These are phyloP conservation scores for Podocnemis expansa DNA, from an alignment of 2,113 vertebrate genomes.

Conservation along the genomic window DNA sequence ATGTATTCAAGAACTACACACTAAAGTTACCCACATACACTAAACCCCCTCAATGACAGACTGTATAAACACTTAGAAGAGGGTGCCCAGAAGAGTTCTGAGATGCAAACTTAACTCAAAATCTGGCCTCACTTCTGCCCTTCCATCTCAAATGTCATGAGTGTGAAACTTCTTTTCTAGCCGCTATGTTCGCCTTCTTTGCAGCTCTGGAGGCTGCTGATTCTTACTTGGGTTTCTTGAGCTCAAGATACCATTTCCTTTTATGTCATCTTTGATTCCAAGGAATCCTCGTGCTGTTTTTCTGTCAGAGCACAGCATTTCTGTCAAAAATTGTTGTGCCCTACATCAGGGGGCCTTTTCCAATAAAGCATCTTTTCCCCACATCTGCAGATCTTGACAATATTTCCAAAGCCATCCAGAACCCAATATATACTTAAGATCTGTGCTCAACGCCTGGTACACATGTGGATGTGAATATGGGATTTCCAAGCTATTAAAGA, in stretches of 20 bases:
- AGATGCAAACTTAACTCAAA: neutral
- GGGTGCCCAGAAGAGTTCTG: neutral
- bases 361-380: neutral
- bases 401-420: conserved; percentile 27
- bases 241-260: neutral
- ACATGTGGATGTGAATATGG: neutral
- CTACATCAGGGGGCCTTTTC: neutral
- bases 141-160: neutral
- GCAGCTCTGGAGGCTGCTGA: neutral
- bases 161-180: neutral
- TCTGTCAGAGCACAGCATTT: neutral
- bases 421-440: neutral
- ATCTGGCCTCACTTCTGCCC: neutral
- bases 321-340: neutral
- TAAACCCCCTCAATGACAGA: neutral
- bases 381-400: neutral
- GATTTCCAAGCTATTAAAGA: conserved; percentile 7
- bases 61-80: neutral
- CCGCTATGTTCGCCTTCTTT: neutral
- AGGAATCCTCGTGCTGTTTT: neutral
- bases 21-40: neutral
- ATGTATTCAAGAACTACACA: neutral
- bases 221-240: neutral
- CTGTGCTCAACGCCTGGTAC: neutral
- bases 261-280: neutral